A percentile compares a stretch with the other conserved stretches of the same genome.
phyloP scores from a whole-genome alignment of 2,797 vertebrate species.

The Hafferia zeledoni region DNA sequence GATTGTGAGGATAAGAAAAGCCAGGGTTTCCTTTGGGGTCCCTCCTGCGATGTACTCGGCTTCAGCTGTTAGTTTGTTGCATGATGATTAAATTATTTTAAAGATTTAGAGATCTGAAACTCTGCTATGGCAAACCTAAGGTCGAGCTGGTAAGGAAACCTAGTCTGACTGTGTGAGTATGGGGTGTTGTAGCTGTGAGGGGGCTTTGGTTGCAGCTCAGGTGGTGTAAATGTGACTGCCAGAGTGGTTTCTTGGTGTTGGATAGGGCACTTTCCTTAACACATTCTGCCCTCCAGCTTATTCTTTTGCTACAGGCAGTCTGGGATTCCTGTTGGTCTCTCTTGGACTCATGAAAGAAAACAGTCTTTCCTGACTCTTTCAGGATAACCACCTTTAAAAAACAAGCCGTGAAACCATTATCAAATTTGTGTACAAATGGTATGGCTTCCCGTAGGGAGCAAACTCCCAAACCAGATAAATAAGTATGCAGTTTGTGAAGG shows the following conservation, averaged over 20 bases:
- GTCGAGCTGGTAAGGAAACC: not conserved
- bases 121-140: not conserved
- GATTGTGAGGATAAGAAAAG: not conserved
- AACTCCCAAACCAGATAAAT: not conserved
- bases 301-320: not conserved
- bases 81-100: not conserved
- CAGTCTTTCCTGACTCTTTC: not conserved
- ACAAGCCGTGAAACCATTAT: not conserved
- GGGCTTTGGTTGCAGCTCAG: not conserved
- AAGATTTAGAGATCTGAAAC: not conserved
- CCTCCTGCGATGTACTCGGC: not conserved
- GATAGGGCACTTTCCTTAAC: not conserved
- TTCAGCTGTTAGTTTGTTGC: not conserved
- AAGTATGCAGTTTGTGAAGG: not conserved
- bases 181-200: not conserved
- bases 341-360: not conserved
- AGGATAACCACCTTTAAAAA: not conserved
- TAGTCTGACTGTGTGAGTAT: fast-evolving
- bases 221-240: not conserved
- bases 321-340: not conserved
- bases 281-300: not conserved
- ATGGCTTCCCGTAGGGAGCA: not conserved
- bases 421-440: not conserved
- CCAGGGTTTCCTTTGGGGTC: not conserved
- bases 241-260: not conserved